Evolutionary conservation across 2,888 invertebrate genomes (phyloP).

Genomic region (Diachrysia chrysitis): DNA sequence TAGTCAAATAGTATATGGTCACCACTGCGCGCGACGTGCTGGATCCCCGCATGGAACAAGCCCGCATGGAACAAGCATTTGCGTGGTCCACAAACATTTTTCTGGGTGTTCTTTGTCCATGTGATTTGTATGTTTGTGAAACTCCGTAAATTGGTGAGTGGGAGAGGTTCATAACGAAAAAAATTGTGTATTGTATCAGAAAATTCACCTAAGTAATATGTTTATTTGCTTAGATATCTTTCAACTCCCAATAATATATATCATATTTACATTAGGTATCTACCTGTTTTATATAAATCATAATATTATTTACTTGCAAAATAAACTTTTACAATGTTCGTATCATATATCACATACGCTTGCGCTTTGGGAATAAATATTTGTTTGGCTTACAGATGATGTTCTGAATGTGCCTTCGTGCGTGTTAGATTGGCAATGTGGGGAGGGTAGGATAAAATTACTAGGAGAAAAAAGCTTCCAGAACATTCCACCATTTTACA

Average conservation of each 20-base stretch:
- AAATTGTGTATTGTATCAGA: no score
- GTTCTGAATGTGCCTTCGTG: conserved; percentile 1
- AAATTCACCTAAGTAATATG: no score
- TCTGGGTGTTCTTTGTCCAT: no score
- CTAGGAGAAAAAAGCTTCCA: not conserved
- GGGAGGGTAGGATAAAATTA: not conserved
- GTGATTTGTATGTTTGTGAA: no score
- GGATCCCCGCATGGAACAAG: no score
- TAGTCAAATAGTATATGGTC: no score
- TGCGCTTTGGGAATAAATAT: conserved; percentile 4
- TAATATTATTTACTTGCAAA: not conserved
- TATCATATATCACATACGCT: conserved; percentile 5
- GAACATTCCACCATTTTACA: no score
- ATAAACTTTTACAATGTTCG: not conserved
- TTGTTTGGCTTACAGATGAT: not conserved
- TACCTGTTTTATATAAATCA: not conserved
- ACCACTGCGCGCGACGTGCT: no score
- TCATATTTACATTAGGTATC: not conserved
- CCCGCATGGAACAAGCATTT: no score
- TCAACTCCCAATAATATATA: not conserved
- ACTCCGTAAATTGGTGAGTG: no score
- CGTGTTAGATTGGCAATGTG: not conserved
- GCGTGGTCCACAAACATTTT: no score
- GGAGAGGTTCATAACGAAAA: no score
- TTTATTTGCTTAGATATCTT: not conserved